Percentiles rank a stretch among this genome's conserved stretches.
Evolutionary conservation across 1,140 invertebrate genomes (phyloP).

Genomic region (Penaeus japonicus): DNA sequence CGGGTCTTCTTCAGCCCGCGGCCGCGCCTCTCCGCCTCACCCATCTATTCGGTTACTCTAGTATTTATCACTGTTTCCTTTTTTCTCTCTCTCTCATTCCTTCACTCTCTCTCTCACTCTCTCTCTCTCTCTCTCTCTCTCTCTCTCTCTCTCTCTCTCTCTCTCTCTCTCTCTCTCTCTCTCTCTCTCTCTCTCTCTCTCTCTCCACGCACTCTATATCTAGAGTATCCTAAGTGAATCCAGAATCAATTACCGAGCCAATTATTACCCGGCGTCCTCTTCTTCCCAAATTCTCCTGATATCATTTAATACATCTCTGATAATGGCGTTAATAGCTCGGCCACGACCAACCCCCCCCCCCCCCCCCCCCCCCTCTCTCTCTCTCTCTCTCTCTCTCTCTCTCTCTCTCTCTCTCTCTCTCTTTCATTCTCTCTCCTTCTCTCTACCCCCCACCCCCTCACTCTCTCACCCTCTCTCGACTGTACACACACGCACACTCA

Average conservation of each 20-base stretch:
- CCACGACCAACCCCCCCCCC: too few species aligned
- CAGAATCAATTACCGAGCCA: too few species aligned
- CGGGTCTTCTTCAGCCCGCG: too few species aligned
- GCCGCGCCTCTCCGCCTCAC: too few species aligned
- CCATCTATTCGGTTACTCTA: too few species aligned
- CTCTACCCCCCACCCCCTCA: not conserved
- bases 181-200: not conserved
- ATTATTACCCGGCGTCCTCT: too few species aligned
- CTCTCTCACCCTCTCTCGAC: not conserved
- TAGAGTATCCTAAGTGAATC: too few species aligned
- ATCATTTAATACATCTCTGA: too few species aligned
- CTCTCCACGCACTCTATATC: not conserved
- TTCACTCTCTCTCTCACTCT: not conserved
- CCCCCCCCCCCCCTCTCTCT: not conserved
- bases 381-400: not conserved
- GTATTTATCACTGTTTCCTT: not conserved
- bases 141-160: slow-evolving; percentile 1
- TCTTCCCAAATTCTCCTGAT: too few species aligned
- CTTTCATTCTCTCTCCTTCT: not conserved
- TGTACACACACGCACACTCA: too few species aligned
- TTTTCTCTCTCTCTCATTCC: not conserved
- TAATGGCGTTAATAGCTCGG: too few species aligned
- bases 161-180: slow-evolving; percentile 1
- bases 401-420: too few species aligned
- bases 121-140: slow-evolving; percentile 1